Evolutionary conservation across 1,140 invertebrate genomes (phyloP).

Genomic region (Tribolium madens): DNA sequence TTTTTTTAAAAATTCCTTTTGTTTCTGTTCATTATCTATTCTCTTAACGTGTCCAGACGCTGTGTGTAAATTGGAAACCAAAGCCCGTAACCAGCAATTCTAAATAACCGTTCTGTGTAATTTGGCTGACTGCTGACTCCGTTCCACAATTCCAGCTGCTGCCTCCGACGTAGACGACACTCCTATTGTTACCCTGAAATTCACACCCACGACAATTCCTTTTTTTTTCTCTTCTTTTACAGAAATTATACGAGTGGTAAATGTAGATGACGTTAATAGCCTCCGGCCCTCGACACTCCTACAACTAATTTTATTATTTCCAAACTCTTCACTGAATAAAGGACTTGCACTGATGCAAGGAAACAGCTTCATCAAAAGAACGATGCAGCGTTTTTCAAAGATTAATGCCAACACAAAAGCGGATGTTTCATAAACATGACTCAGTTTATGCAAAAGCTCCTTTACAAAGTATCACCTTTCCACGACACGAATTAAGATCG

Average conservation of each 20-base stretch:
- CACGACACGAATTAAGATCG: not conserved
- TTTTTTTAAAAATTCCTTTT: constrained; percentile 45
- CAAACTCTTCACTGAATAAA: not conserved
- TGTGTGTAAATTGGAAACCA: constrained; percentile 48
- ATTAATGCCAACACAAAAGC: too few species aligned
- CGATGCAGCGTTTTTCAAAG: too few species aligned
- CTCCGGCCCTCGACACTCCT: not conserved
- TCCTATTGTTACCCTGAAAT: constrained; percentile 35
- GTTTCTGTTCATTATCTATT: constrained; percentile 46
- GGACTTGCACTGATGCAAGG: too few species aligned
- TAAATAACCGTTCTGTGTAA: constrained; percentile 49
- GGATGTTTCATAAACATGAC: not conserved
- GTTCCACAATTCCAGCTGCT: constrained; percentile 27
- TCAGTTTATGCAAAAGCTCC: too few species aligned
- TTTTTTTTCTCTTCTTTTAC: constrained; percentile 10
- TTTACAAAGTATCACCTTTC: not conserved
- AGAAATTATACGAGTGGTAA: constrained; percentile 2
- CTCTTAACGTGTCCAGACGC: constrained; percentile 39
- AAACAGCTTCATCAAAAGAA: too few species aligned
- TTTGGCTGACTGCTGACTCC: constrained; percentile 44
- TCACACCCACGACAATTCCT: constrained; percentile 29
- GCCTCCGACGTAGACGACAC: constrained; percentile 26
- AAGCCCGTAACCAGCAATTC: constrained; percentile 47
- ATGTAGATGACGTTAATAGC: constrained; percentile 33
- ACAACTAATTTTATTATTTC: constrained; percentile 8